Evolutionary conservation across 2,888 invertebrate genomes (phyloP).

Genomic region (Byasa hedistus): DNA sequence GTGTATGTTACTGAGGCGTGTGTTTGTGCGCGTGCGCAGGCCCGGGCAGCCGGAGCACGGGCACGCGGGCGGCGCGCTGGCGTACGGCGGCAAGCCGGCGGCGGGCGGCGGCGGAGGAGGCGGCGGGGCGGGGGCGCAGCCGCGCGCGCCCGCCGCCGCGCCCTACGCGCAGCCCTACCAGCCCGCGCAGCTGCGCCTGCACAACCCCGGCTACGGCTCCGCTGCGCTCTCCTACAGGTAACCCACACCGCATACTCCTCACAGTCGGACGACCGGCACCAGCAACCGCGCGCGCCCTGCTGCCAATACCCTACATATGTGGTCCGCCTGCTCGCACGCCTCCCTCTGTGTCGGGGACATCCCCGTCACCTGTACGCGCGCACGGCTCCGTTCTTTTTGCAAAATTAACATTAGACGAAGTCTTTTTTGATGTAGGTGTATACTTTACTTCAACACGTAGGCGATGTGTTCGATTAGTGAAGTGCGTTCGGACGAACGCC

Average conservation of each 20-base stretch:
- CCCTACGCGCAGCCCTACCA: conserved; percentile 56
- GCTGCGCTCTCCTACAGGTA: conserved; percentile 29
- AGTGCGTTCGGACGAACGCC: too few species aligned
- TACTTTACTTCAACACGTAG: too few species aligned
- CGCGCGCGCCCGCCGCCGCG: conserved; percentile 85
- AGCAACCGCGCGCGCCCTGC: too few species aligned
- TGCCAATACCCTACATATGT: too few species aligned
- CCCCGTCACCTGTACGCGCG: too few species aligned
- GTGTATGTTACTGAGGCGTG: not conserved
- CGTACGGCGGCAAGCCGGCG: conserved; percentile 75
- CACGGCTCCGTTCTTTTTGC: too few species aligned
- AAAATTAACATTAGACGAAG: too few species aligned
- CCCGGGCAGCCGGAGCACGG: conserved; percentile 77
- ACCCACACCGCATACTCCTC: not conserved
- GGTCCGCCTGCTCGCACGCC: too few species aligned
- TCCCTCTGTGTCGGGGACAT: too few species aligned
- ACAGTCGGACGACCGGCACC: conserved; percentile 5
- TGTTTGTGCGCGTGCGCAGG: conserved; percentile 48
- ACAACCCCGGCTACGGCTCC: conserved; percentile 42
- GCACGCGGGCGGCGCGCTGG: conserved; percentile 80
- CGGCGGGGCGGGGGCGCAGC: conserved; percentile 89
- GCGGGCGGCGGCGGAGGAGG: conserved; percentile 83
- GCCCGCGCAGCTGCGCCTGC: conserved; percentile 70
- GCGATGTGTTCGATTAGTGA: too few species aligned
- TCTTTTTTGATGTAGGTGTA: too few species aligned